These are phyloP conservation scores for Dicaeum eximium DNA, from an alignment of 2,113 vertebrate species.

Conservation along the genomic window DNA sequence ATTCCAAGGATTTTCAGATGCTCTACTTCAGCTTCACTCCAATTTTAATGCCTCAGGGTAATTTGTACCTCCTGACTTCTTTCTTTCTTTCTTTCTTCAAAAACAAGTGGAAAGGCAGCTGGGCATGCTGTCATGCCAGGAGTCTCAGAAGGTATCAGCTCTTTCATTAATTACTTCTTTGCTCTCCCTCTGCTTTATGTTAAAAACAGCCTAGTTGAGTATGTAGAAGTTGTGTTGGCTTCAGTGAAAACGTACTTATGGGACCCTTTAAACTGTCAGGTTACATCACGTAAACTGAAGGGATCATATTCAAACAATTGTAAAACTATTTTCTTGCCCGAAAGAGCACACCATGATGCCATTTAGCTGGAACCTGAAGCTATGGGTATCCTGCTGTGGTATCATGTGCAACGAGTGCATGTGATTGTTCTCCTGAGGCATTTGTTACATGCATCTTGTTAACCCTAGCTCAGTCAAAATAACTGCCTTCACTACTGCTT, in stretches of 20 bases:
- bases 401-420: conserved; percentile 59
- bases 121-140: conserved; percentile 2
- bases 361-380: conserved; percentile 70
- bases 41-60: neutral
- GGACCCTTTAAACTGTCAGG: conserved; percentile 65
- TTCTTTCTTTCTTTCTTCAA: neutral
- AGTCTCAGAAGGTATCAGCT: conserved; percentile 39
- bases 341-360: conserved; percentile 71
- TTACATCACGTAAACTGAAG: conserved; percentile 46
- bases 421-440: conserved; percentile 68
- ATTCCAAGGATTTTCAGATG: neutral
- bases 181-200: conserved; percentile 35
- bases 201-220: conserved; percentile 32
- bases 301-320: conserved; percentile 63
- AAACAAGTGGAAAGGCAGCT: conserved; percentile 15
- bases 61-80: conserved; percentile 2
- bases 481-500: conserved; percentile 59
- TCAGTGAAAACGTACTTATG: neutral
- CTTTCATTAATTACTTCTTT: conserved; percentile 50
- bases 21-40: neutral
- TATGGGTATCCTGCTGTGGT: conserved; percentile 69
- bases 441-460: conserved; percentile 69
- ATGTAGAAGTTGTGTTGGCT: neutral
- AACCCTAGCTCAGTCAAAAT: conserved; percentile 67
- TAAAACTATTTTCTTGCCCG: conserved; percentile 64